Base-by-base conservation (phyloP, 2,888 invertebrate species). In the Drosophila austrosaltans region DNA sequence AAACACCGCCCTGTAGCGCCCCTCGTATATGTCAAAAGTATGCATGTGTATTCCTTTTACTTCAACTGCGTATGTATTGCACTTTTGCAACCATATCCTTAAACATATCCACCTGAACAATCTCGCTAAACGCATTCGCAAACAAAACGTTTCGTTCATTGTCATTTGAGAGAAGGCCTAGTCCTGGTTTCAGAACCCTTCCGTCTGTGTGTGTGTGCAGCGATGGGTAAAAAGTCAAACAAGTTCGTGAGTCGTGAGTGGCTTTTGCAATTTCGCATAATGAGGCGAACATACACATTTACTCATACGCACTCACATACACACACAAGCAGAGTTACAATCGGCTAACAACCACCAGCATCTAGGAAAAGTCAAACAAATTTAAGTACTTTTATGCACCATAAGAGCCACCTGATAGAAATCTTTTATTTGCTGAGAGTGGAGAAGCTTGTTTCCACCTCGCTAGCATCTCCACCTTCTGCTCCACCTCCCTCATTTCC, bases 361-460 rank as follows among this genome's bases (percentile, higher is more conserved):
- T 57, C 57, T 39, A 25, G 56, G 63, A 70, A 70, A 85, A 83
- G 78, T 87, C 88, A 83, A 83, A 87, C 83, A 83, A 82, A 80
- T 87, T 85, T 82, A 85, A 87, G 88, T 87, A 87, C 88, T 86
- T 85, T 87, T 72, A 87, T 87, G 83, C 83, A 79, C 77, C 77
- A 81, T 77, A 85, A 87, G 86, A 85, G 87, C 76, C 88, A 87
- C 79, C 88, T 87, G 84, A 85, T 85, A 81, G 83, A 79, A 85
- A 85, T 87, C 88, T 85, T 85, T 85, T 87, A 82, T 87, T 85
- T 85, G 81, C 71, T 72, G 58, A 56, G 22, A 22, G 25, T 39
- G 53, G 25, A 8, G 22, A 44, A 42, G 53, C 60, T 42, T 48
- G 65, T 39, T 28, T 63, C 39, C 28, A 30, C 40, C 65, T 25